Conservation (phyloP, 2,797 vertebrate genomes). For the Trematomus bernacchii region DNA sequence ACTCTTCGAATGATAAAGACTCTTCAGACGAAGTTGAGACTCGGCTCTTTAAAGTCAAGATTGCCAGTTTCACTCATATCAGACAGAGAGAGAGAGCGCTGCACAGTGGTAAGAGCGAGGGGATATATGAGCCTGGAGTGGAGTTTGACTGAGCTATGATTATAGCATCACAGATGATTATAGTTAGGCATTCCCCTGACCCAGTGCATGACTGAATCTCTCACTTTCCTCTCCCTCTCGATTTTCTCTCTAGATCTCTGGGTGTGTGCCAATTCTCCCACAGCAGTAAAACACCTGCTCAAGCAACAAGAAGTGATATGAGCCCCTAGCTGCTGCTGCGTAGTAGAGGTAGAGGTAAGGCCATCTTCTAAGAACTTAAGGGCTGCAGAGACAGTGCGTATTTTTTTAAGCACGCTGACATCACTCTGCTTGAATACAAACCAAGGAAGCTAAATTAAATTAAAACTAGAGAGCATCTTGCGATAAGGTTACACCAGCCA, state of each 20-base stretch:
- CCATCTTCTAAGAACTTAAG: conserved; percentile 30
- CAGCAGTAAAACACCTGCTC: conserved; percentile 67
- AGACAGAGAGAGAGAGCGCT: conserved; percentile 35
- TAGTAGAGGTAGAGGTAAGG: conserved; percentile 31
- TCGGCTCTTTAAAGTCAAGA: conserved; percentile 76
- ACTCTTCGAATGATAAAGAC: conserved; percentile 81
- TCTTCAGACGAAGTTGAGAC: conserved; percentile 74
- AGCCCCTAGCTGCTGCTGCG: conserved; percentile 41
- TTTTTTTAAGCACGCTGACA: conserved; percentile 34
- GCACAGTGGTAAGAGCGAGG: conserved; percentile 39
- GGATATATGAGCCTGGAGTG: conserved; percentile 68
- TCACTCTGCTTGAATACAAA: conserved; percentile 24
- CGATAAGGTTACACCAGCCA: too few species aligned
- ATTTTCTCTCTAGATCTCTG: conserved; percentile 38
- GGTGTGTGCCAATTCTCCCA: conserved; percentile 52
- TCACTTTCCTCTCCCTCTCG: conserved; percentile 40
- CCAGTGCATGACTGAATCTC: conserved; percentile 70
- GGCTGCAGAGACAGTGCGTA: conserved; percentile 31
- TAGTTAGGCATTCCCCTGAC: conserved; percentile 73
- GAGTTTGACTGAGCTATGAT: conserved; percentile 79
- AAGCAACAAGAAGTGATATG: conserved; percentile 39
- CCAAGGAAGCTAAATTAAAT: not conserved
- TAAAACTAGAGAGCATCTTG: not conserved
- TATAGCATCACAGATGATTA: conserved; percentile 81
- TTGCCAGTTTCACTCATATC: conserved; percentile 81